A percentile compares a stretch with the other conserved stretches of the same genome.
These are phyloP conservation scores for Geococcyx californianus DNA, from an alignment of 2,113 vertebrate species.

Conservation along the genomic window DNA sequence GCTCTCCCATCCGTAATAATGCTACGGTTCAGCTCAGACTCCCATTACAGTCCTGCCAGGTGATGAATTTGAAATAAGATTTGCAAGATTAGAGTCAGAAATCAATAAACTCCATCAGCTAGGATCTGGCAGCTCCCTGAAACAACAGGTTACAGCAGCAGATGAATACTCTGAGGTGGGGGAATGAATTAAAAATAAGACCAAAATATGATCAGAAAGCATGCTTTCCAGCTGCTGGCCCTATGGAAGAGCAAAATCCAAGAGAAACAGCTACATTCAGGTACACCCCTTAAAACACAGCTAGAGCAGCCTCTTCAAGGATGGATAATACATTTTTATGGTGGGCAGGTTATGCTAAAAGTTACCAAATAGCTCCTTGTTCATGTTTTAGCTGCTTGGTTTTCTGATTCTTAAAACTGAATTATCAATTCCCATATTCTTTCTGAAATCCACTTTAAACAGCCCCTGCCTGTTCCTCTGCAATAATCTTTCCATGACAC, in stretches of 20 bases:
- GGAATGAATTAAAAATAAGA: conserved; percentile 37
- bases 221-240: neutral
- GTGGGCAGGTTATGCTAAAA: neutral
- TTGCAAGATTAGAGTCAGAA: conserved; percentile 20
- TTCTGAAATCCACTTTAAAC: neutral
- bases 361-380: neutral
- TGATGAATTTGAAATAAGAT: neutral
- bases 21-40: neutral
- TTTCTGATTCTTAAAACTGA: neutral
- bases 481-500: neutral
- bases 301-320: neutral
- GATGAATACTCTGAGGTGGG: conserved; percentile 25
- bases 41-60: neutral
- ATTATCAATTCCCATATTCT: neutral
- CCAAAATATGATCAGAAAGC: conserved; percentile 18
- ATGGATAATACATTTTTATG: neutral
- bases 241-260: neutral
- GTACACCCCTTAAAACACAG: neutral
- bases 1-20: rapidly evolving
- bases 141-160: conserved; percentile 15
- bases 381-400: neutral
- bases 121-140: conserved; percentile 10
- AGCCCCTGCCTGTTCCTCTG: neutral
- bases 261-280: neutral
- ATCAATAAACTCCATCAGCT: conserved; percentile 47